Conservation (phyloP, 2,888 invertebrate genomes). For the Palloptera scutellata region DNA sequence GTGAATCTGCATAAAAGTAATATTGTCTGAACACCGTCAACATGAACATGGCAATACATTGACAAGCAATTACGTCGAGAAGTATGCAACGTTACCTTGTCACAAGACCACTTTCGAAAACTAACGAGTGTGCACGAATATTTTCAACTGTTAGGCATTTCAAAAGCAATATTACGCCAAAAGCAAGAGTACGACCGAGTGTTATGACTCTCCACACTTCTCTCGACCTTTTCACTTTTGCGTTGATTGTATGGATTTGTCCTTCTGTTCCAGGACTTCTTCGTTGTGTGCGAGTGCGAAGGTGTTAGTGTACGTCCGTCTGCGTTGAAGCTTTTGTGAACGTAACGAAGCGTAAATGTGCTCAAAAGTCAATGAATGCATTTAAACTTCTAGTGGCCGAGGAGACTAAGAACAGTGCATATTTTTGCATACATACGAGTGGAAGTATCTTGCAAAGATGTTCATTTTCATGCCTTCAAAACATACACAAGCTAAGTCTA, state of each 20-base stretch:
- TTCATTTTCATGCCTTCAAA: not conserved
- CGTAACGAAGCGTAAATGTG: constrained; percentile 23
- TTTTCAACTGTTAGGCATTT: not conserved
- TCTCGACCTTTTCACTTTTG: no score
- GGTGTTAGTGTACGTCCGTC: not conserved
- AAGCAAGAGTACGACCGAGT: not conserved
- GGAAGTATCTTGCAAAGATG: not conserved
- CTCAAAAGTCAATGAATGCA: constrained; percentile 18
- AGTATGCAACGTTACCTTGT: constrained; percentile 1
- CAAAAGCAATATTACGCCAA: constrained; percentile 2
- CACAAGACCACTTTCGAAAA: not conserved
- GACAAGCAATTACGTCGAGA: not conserved
- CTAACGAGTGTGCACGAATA: not conserved
- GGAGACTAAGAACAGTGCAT: not conserved
- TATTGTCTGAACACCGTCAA: not conserved
- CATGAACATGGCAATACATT: not conserved
- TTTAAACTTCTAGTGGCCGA: not conserved
- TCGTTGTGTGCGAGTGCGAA: not conserved
- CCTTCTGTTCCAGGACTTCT: not conserved
- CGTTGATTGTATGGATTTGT: not conserved
- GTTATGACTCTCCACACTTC: not conserved
- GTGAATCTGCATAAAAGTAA: no score
- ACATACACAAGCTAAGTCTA: no score
- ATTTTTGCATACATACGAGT: not conserved
- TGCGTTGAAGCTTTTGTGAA: not conserved